These are phyloP conservation scores for Selenia dentaria DNA, from an alignment of 2,888 invertebrate genomes.

Conservation along the genomic window DNA sequence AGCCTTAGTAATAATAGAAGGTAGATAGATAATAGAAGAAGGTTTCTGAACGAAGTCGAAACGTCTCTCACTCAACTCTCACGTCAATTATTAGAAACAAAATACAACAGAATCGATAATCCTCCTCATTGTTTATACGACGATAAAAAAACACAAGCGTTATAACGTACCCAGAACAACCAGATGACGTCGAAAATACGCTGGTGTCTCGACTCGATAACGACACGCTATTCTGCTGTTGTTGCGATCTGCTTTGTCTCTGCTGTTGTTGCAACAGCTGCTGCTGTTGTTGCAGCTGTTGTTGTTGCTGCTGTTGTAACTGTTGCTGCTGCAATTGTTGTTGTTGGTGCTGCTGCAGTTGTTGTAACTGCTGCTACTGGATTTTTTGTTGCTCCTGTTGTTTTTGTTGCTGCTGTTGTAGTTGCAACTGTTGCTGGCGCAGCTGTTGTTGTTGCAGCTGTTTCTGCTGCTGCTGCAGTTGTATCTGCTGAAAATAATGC, in stretches of 20 bases:
- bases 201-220: conserved; percentile 75
- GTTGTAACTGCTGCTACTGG: conserved; percentile 39
- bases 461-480: conserved; percentile 23
- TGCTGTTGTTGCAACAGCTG: conserved; percentile 43
- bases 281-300: conserved; percentile 35
- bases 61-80: too few relatives aligned
- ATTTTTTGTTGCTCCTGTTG: conserved; percentile 25
- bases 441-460: conserved; percentile 24
- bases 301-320: conserved; percentile 25
- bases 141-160: too few relatives aligned
- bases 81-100: too few relatives aligned
- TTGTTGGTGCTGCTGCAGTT: conserved; percentile 24
- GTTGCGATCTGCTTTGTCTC: conserved; percentile 47
- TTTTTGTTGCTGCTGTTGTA: conserved; percentile 32
- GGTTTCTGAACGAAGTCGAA: too few relatives aligned
- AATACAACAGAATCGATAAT: neutral
- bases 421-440: neutral
- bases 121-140: too few relatives aligned
- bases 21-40: too few relatives aligned
- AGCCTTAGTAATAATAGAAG: too few relatives aligned
- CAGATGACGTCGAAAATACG: conserved; percentile 74
- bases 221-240: conserved; percentile 54
- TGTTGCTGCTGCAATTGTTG: conserved; percentile 38
- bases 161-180: conserved; percentile 67
- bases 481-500: too few relatives aligned